Percentiles rank a stretch among this genome's conserved stretches.
phyloP scores from a whole-genome alignment of 92 coral and sea anemone genomes.

The Porites divaricata region DNA sequence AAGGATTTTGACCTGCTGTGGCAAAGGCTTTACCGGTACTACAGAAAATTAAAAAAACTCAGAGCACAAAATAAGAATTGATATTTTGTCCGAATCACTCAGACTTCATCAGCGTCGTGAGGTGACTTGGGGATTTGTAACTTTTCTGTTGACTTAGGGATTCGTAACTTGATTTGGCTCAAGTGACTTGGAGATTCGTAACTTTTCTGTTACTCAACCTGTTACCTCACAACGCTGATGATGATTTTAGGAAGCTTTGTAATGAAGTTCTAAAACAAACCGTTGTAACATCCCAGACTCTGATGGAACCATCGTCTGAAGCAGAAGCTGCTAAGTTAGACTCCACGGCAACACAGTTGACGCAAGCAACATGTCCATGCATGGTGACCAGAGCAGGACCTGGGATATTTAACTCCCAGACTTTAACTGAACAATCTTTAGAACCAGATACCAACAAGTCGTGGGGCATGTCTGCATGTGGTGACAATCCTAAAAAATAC shows the following conservation, averaged over 20 bases:
- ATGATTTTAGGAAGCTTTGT: neutral
- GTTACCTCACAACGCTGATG: no score
- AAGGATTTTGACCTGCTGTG: neutral
- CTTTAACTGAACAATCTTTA: constrained; percentile 71
- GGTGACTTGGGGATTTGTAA: no score
- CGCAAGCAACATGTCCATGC: constrained; percentile 60
- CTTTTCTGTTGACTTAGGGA: no score
- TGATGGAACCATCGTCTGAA: constrained; percentile 62
- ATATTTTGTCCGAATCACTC: no score
- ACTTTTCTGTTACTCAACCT: no score
- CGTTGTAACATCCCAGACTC: constrained; percentile 76
- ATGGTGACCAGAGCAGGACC: constrained; percentile 18
- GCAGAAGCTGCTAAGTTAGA: constrained; percentile 69
- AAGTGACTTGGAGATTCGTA: no score
- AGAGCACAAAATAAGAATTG: no score
- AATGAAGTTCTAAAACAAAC: constrained; percentile 16
- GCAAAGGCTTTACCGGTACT: neutral
- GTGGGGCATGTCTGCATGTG: constrained; percentile 57
- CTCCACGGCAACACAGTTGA: constrained; percentile 76
- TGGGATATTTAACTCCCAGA: constrained; percentile 72
- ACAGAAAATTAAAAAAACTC: neutral
- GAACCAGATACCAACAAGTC: constrained; percentile 86
- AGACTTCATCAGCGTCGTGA: no score
- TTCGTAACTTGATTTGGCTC: no score
- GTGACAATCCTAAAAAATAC: constrained; percentile 43